phyloP scores from a whole-genome alignment of 2,797 vertebrate genomes.

The Onychomys torridus region DNA sequence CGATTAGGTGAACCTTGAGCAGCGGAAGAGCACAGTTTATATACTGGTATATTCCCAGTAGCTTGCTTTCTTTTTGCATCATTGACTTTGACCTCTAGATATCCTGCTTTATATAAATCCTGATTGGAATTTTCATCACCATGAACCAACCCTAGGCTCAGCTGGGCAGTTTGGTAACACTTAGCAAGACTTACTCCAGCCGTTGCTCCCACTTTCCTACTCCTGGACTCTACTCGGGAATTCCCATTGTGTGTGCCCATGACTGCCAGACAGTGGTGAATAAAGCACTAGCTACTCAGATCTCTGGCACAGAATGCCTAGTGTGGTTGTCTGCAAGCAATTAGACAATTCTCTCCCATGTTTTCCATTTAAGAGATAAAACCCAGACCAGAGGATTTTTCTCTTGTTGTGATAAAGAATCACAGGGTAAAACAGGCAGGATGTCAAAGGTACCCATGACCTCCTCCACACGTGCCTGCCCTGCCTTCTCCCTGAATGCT shows the following conservation, averaged over 20 bases:
- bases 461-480: constrained; percentile 82
- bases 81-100: constrained; percentile 52
- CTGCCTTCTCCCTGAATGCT: constrained; percentile 89
- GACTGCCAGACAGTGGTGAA: not conserved
- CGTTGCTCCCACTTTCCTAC: not conserved
- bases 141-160: not conserved
- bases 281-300: not conserved
- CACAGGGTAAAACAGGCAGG: constrained; percentile 62
- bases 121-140: constrained; percentile 51
- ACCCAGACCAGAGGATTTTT: not conserved
- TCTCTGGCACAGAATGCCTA: constrained; percentile 6
- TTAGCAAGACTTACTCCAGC: not conserved
- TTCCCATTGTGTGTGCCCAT: not conserved
- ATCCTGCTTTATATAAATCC: not conserved
- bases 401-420: not conserved
- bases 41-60: not conserved
- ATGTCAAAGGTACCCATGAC: constrained; percentile 83
- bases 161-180: constrained; percentile 19
- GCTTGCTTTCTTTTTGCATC: constrained; percentile 38
- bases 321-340: not conserved
- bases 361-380: not conserved
- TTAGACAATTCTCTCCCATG: not conserved
- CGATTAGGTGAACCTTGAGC: not conserved
- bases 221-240: not conserved
- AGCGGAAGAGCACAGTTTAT: constrained; percentile 37